A percentile compares a stretch with the other conserved stretches of the same genome.
phyloP scores from a whole-genome alignment of 2,797 vertebrate species.

The Microcaecilia unicolor region DNA sequence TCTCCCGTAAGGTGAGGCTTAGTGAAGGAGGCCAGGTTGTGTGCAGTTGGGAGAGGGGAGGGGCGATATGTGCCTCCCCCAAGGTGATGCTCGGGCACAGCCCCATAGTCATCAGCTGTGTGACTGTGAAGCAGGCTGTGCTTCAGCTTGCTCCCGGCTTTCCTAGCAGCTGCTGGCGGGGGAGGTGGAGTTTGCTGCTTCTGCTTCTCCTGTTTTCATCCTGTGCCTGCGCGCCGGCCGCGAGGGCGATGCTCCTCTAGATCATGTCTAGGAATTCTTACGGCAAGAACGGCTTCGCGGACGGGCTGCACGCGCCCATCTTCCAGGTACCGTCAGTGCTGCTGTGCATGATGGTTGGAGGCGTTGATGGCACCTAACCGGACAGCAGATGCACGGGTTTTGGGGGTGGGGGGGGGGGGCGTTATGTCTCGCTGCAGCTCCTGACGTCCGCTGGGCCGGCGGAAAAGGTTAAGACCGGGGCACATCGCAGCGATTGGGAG shows the following conservation, averaged over 20 bases:
- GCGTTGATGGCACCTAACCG: background rate
- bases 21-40: too few species aligned
- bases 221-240: background rate
- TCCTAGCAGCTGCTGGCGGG: background rate
- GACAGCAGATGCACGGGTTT: background rate
- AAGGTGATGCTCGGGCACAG: background rate
- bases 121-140: background rate
- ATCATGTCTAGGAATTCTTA: constrained; percentile 81
- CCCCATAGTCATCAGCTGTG: background rate
- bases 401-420: constrained; percentile 2
- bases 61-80: too few species aligned
- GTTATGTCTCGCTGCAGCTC: background rate
- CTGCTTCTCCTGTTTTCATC: background rate
- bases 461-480: too few species aligned
- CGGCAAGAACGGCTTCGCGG: constrained; percentile 62
- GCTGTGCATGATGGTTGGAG: background rate
- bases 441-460: background rate
- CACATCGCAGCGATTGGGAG: too few species aligned
- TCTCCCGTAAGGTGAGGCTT: too few species aligned
- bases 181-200: background rate
- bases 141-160: background rate
- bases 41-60: too few species aligned
- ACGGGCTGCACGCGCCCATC: constrained; percentile 61
- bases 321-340: constrained; percentile 62
- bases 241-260: constrained; percentile 42